Percentiles rank a stretch among this genome's conserved stretches.
Evolutionary conservation across 2,888 invertebrate genomes (phyloP).

Genomic region (Axea sp.): DNA sequence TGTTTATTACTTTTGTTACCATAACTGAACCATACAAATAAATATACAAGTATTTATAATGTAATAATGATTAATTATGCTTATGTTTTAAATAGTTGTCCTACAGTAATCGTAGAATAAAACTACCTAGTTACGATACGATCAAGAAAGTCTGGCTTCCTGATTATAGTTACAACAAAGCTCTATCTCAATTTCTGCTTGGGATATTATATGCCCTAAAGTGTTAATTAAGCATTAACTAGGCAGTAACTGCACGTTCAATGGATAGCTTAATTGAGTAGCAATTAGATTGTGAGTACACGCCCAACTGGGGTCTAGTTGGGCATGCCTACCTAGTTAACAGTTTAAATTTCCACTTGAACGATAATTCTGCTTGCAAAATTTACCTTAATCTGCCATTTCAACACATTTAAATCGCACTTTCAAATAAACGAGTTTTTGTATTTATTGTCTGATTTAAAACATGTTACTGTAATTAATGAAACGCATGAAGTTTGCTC

Average conservation of each 20-base stretch:
- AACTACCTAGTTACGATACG: constrained; percentile 18
- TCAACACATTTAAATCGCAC: constrained; percentile 14
- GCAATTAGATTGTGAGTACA: constrained; percentile 54
- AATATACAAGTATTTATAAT: too few species aligned
- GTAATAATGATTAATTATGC: too few species aligned
- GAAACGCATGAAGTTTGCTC: too few species aligned
- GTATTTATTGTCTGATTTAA: not conserved
- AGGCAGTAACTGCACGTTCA: constrained; percentile 51
- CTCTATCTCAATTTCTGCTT: constrained; percentile 50
- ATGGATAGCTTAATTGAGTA: constrained; percentile 55
- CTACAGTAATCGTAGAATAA: constrained; percentile 12
- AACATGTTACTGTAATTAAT: not conserved
- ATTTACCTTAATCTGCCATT: constrained; percentile 11
- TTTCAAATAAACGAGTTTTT: not conserved
- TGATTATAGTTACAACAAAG: constrained; percentile 38
- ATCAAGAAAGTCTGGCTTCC: constrained; percentile 27
- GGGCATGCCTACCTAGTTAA: constrained; percentile 42
- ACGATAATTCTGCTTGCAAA: constrained; percentile 38
- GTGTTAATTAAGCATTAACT: constrained; percentile 55
- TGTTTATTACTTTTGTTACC: too few species aligned
- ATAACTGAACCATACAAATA: too few species aligned
- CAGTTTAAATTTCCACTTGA: constrained; percentile 37
- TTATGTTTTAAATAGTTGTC: constrained; percentile 4
- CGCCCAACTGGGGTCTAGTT: constrained; percentile 45
- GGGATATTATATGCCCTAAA: constrained; percentile 52